phyloP scores from a whole-genome alignment of 2,113 vertebrate species.

The Coturnix japonica region DNA sequence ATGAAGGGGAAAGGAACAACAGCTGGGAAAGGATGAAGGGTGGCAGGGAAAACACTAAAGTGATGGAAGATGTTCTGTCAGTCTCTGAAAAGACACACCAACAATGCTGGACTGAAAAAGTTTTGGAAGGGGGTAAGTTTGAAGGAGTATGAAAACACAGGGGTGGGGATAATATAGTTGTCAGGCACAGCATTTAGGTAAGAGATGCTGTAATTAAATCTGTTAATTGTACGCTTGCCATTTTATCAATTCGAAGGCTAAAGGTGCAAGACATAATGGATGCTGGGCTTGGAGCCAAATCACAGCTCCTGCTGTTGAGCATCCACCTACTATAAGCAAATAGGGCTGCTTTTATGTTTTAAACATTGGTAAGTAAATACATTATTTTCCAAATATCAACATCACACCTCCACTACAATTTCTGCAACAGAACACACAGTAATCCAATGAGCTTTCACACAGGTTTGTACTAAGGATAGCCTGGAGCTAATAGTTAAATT shows the following conservation, averaged over 20 bases:
- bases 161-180: neutral
- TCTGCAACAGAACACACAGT: neutral
- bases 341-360: neutral
- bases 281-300: slow-evolving; percentile 28
- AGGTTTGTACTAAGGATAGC: neutral
- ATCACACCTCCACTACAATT: neutral
- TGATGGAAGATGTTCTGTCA: neutral
- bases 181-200: neutral
- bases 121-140: neutral
- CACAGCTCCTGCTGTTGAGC: neutral
- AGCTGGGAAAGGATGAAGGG: neutral
- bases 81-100: neutral
- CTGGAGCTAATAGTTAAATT: neutral
- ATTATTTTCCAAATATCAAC: neutral
- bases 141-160: neutral
- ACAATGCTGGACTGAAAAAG: neutral
- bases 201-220: neutral
- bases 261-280: slow-evolving; percentile 9
- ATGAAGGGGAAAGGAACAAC: neutral
- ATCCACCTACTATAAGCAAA: neutral
- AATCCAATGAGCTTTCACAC: neutral
- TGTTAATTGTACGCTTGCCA: slow-evolving; percentile 23
- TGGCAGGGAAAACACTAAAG: neutral
- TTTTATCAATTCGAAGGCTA: slow-evolving; percentile 28
- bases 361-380: neutral